Evolutionary conservation across 2,797 vertebrate genomes (phyloP).

Genomic region (Graptemys geographica): DNA sequence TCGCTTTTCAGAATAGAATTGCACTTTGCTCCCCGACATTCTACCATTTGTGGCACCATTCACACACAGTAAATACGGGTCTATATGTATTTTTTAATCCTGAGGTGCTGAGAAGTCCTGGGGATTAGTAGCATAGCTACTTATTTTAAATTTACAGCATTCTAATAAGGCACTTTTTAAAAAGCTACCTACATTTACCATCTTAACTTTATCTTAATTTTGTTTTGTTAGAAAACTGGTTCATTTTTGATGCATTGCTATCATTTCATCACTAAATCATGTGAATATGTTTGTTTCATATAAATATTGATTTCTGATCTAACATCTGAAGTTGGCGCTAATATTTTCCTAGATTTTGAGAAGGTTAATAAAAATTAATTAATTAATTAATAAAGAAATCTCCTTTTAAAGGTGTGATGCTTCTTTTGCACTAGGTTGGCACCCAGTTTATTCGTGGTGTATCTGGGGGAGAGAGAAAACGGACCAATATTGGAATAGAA

Average conservation of each 20-base stretch:
- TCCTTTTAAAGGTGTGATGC: neutral
- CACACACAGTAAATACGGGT: neutral
- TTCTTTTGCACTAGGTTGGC: slow-evolving; percentile 84
- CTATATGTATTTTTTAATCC: neutral
- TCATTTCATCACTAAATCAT: neutral
- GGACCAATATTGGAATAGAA: slow-evolving; percentile 94
- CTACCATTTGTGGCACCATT: neutral
- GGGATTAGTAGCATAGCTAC: neutral
- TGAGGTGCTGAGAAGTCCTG: neutral
- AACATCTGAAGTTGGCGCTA: neutral
- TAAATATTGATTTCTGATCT: neutral
- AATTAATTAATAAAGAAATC: neutral
- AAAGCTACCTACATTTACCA: neutral
- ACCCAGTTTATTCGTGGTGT: slow-evolving; percentile 88
- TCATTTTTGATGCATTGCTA: neutral
- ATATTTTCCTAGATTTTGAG: neutral
- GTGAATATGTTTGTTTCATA: neutral
- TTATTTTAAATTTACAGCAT: neutral
- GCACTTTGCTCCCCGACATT: neutral
- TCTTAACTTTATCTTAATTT: neutral
- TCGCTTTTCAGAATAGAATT: neutral
- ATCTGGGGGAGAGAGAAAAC: slow-evolving; percentile 93
- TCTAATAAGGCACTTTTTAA: neutral
- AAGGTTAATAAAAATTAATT: neutral
- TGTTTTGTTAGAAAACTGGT: neutral